Evolutionary conservation across 2,797 vertebrate species (phyloP).

Genomic region (Diplodus puntazzo): DNA sequence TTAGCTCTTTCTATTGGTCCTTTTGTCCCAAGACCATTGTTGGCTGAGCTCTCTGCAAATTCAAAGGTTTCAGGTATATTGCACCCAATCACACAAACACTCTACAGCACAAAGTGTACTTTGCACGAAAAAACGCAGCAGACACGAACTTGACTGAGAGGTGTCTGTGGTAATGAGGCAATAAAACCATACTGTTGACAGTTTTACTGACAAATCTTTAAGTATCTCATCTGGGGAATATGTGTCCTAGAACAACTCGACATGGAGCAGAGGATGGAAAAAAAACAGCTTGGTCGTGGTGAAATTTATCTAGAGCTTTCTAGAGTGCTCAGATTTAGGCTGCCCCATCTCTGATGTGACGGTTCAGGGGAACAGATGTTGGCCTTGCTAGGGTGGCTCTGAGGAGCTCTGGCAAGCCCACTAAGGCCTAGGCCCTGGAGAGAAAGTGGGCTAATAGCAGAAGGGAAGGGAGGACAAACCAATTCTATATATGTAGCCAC

Average conservation of each 20-base stretch:
- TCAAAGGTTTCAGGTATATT: conserved; percentile 46
- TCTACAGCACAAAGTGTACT: background rate
- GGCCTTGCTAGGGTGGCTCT: conserved; percentile 49
- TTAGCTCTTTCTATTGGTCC: conserved; percentile 40
- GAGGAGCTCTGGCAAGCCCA: conserved; percentile 43
- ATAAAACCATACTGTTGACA: conserved; percentile 51
- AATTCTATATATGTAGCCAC: conserved; percentile 48
- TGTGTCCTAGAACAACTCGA: conserved; percentile 40
- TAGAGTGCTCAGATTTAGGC: conserved; percentile 48
- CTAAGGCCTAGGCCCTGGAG: conserved; percentile 43
- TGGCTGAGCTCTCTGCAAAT: conserved; percentile 14
- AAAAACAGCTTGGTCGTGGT: background rate
- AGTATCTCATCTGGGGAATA: conserved; percentile 43
- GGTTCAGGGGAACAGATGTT: conserved; percentile 65
- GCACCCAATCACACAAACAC: conserved; percentile 13
- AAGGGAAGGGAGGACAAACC: conserved; percentile 20
- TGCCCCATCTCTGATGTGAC: conserved; percentile 47
- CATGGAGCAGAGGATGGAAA: background rate
- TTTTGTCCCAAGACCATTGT: conserved; percentile 26
- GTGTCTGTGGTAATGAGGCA: conserved; percentile 40
- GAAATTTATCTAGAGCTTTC: conserved; percentile 31
- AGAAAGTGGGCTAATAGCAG: conserved; percentile 68
- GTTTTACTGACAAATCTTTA: conserved; percentile 48
- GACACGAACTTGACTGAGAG: background rate
- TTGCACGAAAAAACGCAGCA: background rate